phyloP scores from a whole-genome alignment of 2,113 vertebrate genomes.

The Phalacrocorax aristotelis region DNA sequence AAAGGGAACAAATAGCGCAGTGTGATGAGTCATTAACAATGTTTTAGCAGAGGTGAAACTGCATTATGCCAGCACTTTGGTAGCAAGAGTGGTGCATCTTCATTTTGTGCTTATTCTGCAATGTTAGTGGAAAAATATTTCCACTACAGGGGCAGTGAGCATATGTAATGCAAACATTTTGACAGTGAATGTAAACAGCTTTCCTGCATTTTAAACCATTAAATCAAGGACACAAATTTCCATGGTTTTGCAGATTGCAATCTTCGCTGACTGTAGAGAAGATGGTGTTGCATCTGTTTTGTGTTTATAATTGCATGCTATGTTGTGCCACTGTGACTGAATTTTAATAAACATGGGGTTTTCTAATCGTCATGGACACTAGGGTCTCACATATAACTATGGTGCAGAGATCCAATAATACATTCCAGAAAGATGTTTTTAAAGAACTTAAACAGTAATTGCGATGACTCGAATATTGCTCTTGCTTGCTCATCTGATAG shows the following conservation, averaged over 20 bases:
- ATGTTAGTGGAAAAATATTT: conserved; percentile 37
- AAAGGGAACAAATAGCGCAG: conserved; percentile 23
- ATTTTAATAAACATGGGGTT: conserved; percentile 31
- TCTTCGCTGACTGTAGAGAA: conserved; percentile 26
- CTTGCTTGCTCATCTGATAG: background rate
- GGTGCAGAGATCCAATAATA: background rate
- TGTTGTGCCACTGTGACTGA: conserved; percentile 29
- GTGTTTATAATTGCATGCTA: conserved; percentile 36
- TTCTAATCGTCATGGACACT: conserved; percentile 9
- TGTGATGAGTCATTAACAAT: conserved; percentile 60
- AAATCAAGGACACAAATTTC: conserved; percentile 53
- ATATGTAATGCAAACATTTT: conserved; percentile 76
- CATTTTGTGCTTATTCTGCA: conserved; percentile 57
- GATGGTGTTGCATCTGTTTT: conserved; percentile 65
- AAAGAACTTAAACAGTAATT: background rate
- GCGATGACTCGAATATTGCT: background rate
- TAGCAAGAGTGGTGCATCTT: conserved; percentile 30
- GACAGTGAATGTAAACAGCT: conserved; percentile 62
- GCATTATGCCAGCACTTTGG: conserved; percentile 57
- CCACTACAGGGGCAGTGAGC: conserved; percentile 56
- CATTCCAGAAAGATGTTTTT: background rate
- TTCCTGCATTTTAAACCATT: conserved; percentile 56
- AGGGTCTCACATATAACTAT: background rate
- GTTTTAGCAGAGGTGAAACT: conserved; percentile 60
- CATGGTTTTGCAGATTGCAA: conserved; percentile 48